Evolutionary conservation across 2,888 invertebrate species (phyloP), one percentile per base, ranked within the genome.

Genomic region (Ornithoptera priamus): DNA sequence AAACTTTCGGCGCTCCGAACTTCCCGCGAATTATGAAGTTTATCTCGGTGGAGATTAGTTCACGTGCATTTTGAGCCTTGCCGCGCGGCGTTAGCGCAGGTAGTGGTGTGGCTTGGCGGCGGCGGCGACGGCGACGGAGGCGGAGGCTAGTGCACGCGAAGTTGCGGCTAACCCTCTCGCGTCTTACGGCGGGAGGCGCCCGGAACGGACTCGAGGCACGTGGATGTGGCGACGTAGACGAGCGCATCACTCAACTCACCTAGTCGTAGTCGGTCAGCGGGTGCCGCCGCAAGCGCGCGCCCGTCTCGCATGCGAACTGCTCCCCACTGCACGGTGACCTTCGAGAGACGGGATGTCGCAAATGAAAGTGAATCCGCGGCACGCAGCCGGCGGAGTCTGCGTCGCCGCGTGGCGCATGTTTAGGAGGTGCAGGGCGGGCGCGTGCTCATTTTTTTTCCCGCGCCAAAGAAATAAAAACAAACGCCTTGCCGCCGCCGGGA

Each of bases 371-470:
- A 93, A 92, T 90, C 46, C 62, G 85, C 86, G 85, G 89, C 90
- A 90, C 86, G 88, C 90, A 88, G 86, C 89, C 90, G 86, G 85
- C 82, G 87, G 88, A 86, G 85, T 88, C 89, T 87, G 92, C 92
- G 93, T 91, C 92, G 92, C 90, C 91, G 93, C 93, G 92, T 91
- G 90, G 93, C 93, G 93, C 93, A 93, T 92, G 93, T 91, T 91
- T 90, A 90, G 90, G 89, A 89, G 92, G 89, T 92, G 91, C 91
- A 92, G 90, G 90, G 90, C 91, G 92, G 90, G 92, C 87, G 88
- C 88, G 88, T 88, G 88, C 86, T 87, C 82, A 89, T 87, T 84
- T 67, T 69, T 70, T 70, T 92, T 92, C 87, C 86, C 90, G 89
- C 89, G 87, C 85, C 88, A 85, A 89, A 89, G 91, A 92, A 92